Conservation (phyloP, 2,888 invertebrate species). For the Saturnia pavonia region DNA sequence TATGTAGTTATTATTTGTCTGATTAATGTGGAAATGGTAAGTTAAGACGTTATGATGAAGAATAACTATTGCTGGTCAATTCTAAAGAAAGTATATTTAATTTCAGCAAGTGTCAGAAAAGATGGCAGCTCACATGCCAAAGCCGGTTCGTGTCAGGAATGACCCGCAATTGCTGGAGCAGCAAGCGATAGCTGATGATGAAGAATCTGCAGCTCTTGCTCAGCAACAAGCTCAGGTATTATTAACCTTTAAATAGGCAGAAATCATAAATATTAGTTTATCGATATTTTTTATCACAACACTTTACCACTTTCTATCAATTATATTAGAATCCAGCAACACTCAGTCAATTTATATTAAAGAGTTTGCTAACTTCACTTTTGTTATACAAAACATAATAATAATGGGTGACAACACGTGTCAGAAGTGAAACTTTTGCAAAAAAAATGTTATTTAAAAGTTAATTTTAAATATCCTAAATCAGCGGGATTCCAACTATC, state of each 20-base stretch:
- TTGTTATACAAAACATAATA: too few species aligned
- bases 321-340: too few species aligned
- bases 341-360: too few species aligned
- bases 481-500: too few species aligned
- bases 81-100: not conserved
- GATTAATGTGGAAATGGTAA: too few species aligned
- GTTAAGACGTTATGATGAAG: too few species aligned
- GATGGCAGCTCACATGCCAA: conserved; percentile 84
- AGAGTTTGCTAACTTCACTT: too few species aligned
- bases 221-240: conserved; percentile 77
- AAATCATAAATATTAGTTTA: not conserved
- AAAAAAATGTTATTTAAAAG: too few species aligned
- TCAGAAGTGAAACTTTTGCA: too few species aligned
- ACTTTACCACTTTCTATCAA: not conserved
- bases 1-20: too few species aligned
- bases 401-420: too few species aligned
- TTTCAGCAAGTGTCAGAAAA: conserved; percentile 84
- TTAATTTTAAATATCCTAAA: too few species aligned
- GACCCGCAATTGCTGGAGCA: conserved; percentile 58
- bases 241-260: not conserved
- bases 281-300: not conserved
- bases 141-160: conserved; percentile 52
- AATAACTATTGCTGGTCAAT: not conserved
- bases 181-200: conserved; percentile 71
- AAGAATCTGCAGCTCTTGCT: conserved; percentile 65